Percentiles rank a stretch among this genome's conserved stretches.
Evolutionary conservation across 2,888 invertebrate genomes (phyloP).

Genomic region (Tipula lateralis): DNA sequence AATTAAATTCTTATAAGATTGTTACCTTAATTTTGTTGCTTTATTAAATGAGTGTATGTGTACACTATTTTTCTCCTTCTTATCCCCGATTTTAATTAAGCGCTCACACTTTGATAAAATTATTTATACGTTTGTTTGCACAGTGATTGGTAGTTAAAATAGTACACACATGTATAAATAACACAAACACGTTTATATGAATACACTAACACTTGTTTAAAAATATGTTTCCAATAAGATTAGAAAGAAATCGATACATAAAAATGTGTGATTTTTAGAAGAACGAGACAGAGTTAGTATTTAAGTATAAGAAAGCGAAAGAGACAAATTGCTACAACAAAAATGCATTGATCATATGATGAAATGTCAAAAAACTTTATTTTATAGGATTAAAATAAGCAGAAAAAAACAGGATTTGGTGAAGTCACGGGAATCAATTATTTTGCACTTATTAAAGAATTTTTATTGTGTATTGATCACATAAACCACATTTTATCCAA

Average conservation of each 20-base stretch:
- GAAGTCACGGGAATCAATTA: background rate
- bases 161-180: background rate
- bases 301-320: background rate
- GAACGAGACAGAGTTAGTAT: background rate
- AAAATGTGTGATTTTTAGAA: background rate
- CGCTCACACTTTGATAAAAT: background rate
- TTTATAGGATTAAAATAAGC: background rate
- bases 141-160: background rate
- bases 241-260: slow-evolving; percentile 12
- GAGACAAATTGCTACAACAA: background rate
- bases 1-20: background rate
- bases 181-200: background rate
- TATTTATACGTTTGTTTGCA: background rate
- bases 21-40: background rate
- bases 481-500: background rate
- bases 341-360: background rate
- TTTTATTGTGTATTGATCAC: background rate
- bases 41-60: background rate
- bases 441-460: background rate
- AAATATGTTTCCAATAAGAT: background rate
- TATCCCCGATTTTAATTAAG: background rate
- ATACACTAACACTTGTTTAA: background rate
- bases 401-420: background rate
- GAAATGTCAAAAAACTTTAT: background rate
- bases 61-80: background rate